phyloP scores from a whole-genome alignment of 2,797 vertebrate genomes.

The Sphaeramia orbicularis region DNA sequence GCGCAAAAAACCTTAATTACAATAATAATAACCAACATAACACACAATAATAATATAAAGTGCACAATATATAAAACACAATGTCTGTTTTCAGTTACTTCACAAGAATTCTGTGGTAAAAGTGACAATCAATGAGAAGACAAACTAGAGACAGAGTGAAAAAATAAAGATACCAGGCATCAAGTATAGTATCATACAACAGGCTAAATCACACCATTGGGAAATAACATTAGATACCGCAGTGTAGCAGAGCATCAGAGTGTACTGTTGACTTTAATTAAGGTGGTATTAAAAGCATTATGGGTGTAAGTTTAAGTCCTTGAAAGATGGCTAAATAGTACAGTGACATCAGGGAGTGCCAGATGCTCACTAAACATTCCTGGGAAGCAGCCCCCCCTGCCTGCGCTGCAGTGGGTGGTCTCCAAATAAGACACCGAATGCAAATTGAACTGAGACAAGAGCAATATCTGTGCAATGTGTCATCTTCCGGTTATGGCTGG shows the following conservation, averaged over 20 bases:
- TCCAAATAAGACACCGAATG: slow-evolving; percentile 67
- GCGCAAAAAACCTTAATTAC: too few relatives aligned
- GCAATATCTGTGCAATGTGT: slow-evolving; percentile 60
- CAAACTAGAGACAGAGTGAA: not conserved
- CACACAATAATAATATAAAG: too few relatives aligned
- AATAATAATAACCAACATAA: too few relatives aligned
- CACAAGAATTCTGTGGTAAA: too few relatives aligned
- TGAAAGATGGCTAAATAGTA: slow-evolving; percentile 85
- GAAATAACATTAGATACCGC: slow-evolving; percentile 65
- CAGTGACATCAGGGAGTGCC: slow-evolving; percentile 89
- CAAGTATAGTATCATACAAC: slow-evolving; percentile 40
- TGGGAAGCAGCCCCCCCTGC: slow-evolving; percentile 57
- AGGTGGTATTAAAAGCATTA: slow-evolving; percentile 78
- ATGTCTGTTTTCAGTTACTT: too few relatives aligned
- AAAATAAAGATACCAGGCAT: slow-evolving; percentile 8
- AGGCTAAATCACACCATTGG: slow-evolving; percentile 49
- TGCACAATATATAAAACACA: too few relatives aligned
- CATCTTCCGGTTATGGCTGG: slow-evolving; percentile 42
- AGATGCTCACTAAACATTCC: slow-evolving; percentile 84
- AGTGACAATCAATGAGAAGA: too few relatives aligned
- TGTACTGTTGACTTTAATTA: slow-evolving; percentile 78
- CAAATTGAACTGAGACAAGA: slow-evolving; percentile 65
- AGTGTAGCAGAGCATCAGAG: slow-evolving; percentile 63
- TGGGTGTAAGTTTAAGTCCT: slow-evolving; percentile 71
- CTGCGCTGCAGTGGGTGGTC: slow-evolving; percentile 59